A percentile compares a stretch with the other conserved stretches of the same genome.
Conservation (phyloP, 2,888 invertebrate genomes). For the Criorhina ranunculi region DNA sequence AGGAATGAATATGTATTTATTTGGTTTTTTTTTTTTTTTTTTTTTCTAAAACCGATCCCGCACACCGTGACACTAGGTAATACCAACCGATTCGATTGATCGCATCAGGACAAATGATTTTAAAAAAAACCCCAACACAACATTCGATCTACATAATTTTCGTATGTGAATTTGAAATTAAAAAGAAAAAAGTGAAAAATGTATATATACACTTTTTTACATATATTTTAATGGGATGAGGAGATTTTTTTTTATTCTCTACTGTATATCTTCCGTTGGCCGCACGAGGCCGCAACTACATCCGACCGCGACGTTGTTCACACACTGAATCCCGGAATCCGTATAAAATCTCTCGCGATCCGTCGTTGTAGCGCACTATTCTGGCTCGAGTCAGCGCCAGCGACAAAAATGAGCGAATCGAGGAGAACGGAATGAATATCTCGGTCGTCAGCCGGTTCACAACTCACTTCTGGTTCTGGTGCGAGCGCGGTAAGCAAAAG, state of each 20-base stretch:
- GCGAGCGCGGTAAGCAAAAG: constrained; percentile 3
- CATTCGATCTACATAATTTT: constrained; percentile 58
- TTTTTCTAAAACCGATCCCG: constrained; percentile 27
- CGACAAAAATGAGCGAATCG: constrained; percentile 62
- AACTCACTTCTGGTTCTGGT: constrained; percentile 61
- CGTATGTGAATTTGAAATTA: constrained; percentile 50
- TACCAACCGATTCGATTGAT: constrained; percentile 68
- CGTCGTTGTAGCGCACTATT: constrained; percentile 54
- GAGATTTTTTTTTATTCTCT: constrained; percentile 30
- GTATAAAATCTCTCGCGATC: constrained; percentile 66
- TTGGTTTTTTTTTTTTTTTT: too few relatives aligned
- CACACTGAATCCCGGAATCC: constrained; percentile 70
- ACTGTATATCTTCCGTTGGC: constrained; percentile 53
- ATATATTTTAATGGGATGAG: constrained; percentile 41
- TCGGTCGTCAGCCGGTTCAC: constrained; percentile 44
- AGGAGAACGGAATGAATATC: constrained; percentile 57
- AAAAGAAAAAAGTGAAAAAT: constrained; percentile 23
- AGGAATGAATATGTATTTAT: neutral
- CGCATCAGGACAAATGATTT: constrained; percentile 73
- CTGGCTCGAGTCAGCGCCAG: constrained; percentile 51
- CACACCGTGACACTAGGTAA: constrained; percentile 50
- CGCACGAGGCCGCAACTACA: constrained; percentile 44
- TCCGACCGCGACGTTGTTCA: constrained; percentile 69
- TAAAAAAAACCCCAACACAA: constrained; percentile 62
- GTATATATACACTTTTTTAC: constrained; percentile 19